phyloP scores from a whole-genome alignment of 2,888 invertebrate species.

The Cerastis leucographa region DNA sequence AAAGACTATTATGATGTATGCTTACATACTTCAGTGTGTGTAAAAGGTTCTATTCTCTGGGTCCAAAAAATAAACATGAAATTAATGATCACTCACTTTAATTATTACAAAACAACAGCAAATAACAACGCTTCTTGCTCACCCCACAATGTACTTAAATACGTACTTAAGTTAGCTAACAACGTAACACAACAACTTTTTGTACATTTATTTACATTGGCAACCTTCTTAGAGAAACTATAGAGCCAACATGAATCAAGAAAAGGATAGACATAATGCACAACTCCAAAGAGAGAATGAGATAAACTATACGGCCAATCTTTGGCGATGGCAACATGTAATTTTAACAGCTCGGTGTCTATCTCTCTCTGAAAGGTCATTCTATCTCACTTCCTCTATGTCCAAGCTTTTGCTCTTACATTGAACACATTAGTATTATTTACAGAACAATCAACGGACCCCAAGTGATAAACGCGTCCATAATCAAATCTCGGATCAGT shows the following conservation, averaged over 20 bases:
- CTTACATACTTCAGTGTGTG: background rate
- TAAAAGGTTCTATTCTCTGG: background rate
- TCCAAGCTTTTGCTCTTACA: background rate
- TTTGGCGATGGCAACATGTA: background rate
- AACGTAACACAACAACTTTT: slow-evolving; percentile 51
- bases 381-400: background rate
- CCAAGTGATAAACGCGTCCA: background rate
- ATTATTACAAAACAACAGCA: slow-evolving; percentile 73
- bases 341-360: background rate
- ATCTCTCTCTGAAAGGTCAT: background rate
- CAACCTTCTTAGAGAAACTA: slow-evolving; percentile 35
- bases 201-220: slow-evolving; percentile 65
- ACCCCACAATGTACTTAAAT: slow-evolving; percentile 54
- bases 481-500: background rate
- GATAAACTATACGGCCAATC: too few species aligned
- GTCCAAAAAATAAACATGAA: slow-evolving; percentile 28
- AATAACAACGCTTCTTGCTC: slow-evolving; percentile 57
- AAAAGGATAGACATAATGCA: slow-evolving; percentile 26
- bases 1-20: background rate
- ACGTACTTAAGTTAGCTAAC: slow-evolving; percentile 58
- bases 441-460: slow-evolving; percentile 22
- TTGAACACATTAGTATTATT: slow-evolving; percentile 26
- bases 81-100: slow-evolving; percentile 62
- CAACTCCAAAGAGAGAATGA: too few species aligned
- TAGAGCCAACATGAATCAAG: slow-evolving; percentile 28